Conservation (phyloP, 30 jellyfish, hydroid and myxozoan species). For the Turritopsis dohrnii region DNA sequence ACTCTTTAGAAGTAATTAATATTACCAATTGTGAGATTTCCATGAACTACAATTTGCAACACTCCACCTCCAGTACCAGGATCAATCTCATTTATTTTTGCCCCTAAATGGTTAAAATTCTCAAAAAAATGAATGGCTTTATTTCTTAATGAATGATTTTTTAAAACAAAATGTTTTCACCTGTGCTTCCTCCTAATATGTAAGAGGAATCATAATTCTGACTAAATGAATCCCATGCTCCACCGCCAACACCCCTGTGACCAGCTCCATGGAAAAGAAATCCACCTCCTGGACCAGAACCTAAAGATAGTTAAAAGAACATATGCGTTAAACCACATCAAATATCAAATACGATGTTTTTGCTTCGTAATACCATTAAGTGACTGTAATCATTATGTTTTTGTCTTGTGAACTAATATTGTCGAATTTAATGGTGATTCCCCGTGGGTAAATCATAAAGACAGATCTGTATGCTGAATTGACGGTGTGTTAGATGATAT, state of each 20-base stretch:
- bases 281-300: constrained; percentile 12
- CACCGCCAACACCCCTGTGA: not conserved
- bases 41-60: not conserved
- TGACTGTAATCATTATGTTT: too few species aligned
- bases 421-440: too few species aligned
- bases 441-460: too few species aligned
- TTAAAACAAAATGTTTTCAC: not conserved
- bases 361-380: not conserved
- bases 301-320: not conserved
- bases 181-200: constrained; percentile 11
- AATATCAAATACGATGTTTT: not conserved
- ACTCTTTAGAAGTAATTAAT: not conserved
- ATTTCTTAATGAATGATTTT: too few species aligned
- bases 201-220: not conserved
- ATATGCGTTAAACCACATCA: not conserved
- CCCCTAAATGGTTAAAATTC: constrained; percentile 2
- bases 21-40: not conserved
- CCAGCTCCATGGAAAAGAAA: constrained; percentile 19
- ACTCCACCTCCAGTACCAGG: constrained; percentile 24
- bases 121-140: too few species aligned
- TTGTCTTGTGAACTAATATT: too few species aligned
- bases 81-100: not conserved
- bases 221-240: not conserved
- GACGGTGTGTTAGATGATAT: too few species aligned
- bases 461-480: too few species aligned